Percentiles rank a stretch among this genome's conserved stretches.
Conservation (phyloP, 2,888 invertebrate genomes). For the Tetragonula carbonaria region DNA sequence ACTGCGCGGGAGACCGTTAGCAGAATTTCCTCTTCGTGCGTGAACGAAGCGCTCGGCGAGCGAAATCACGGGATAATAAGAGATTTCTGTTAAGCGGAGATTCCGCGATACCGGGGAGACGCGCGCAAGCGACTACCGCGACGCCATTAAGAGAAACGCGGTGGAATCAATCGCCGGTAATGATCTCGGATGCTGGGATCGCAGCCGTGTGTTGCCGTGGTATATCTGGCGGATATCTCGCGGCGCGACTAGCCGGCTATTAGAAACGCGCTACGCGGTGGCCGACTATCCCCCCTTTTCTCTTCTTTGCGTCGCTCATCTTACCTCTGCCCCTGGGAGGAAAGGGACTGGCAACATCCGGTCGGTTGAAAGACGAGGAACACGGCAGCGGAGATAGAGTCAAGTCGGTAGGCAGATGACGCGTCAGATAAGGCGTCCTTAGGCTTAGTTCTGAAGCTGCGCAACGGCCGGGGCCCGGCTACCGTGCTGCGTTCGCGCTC, state of each 20-base stretch:
- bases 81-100: constrained; percentile 37
- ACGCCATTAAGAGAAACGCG: constrained; percentile 49
- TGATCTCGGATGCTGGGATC: constrained; percentile 44
- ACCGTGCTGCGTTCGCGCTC: constrained; percentile 79
- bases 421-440: constrained; percentile 79
- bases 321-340: not conserved
- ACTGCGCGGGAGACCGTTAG: too few species aligned
- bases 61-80: constrained; percentile 14
- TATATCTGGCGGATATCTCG: constrained; percentile 66
- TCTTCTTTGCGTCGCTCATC: not conserved
- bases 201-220: not conserved
- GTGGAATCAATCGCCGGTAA: constrained; percentile 54
- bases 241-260: constrained; percentile 58
- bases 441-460: constrained; percentile 79
- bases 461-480: constrained; percentile 67
- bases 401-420: constrained; percentile 76
- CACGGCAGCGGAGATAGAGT: constrained; percentile 66
- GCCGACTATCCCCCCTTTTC: constrained; percentile 12
- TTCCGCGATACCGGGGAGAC: constrained; percentile 29
- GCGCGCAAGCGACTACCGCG: constrained; percentile 19
- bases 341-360: constrained; percentile 15
- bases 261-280: constrained; percentile 64
- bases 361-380: constrained; percentile 43
- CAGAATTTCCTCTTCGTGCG: not conserved
- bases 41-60: not conserved